Conservation (phyloP, 2,797 vertebrate genomes). For the Siniperca scherzeri region DNA sequence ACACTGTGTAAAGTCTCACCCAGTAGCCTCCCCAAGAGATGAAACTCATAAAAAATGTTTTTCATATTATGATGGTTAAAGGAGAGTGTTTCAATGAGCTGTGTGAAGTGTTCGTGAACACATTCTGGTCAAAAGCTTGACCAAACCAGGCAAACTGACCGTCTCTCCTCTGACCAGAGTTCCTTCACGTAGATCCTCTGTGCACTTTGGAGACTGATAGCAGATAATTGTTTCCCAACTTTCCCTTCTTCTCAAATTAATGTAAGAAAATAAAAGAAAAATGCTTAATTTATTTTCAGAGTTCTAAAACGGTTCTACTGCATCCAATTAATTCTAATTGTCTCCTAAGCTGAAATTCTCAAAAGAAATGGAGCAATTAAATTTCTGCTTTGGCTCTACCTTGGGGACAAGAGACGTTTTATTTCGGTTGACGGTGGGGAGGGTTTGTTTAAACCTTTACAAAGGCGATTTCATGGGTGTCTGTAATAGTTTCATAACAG, state of each 20-base stretch:
- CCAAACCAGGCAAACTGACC: conserved; percentile 24
- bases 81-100: background rate
- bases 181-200: conserved; percentile 27
- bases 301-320: conserved; percentile 78
- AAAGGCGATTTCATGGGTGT: conserved; percentile 74
- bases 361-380: conserved; percentile 87
- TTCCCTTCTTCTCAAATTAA: conserved; percentile 66
- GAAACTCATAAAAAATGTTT: conserved; percentile 9
- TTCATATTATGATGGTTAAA: background rate
- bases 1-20: background rate
- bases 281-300: conserved; percentile 80
- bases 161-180: conserved; percentile 24
- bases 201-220: conserved; percentile 53
- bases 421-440: conserved; percentile 70
- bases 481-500: conserved; percentile 75
- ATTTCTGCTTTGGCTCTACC: conserved; percentile 80
- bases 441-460: conserved; percentile 73
- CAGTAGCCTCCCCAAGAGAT: background rate
- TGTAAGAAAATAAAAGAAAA: conserved; percentile 73
- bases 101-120: conserved; percentile 5
- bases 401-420: conserved; percentile 80
- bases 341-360: conserved; percentile 85
- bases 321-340: conserved; percentile 87
- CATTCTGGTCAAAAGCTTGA: conserved; percentile 21
- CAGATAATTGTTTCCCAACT: conserved; percentile 68